A percentile compares a stretch with the other conserved stretches of the same genome.
phyloP scores from a whole-genome alignment of 2,113 vertebrate species.

The Scomber japonicus region DNA sequence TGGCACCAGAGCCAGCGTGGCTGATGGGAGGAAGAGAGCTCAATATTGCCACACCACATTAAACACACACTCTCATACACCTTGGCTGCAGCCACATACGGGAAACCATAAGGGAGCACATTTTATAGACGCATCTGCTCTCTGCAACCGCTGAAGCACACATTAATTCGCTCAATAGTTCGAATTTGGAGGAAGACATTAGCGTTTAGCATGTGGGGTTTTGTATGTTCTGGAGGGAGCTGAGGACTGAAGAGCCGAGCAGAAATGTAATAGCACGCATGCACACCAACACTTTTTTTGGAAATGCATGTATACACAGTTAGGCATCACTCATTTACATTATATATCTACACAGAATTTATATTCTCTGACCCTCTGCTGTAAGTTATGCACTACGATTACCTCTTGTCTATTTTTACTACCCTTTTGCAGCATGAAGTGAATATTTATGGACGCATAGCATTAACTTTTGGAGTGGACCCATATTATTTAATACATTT shows the following conservation, averaged over 20 bases:
- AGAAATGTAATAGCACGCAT: neutral
- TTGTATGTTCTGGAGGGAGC: slow-evolving; percentile 26
- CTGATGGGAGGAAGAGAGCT: slow-evolving; percentile 51
- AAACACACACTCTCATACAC: slow-evolving; percentile 69
- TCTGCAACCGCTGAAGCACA: slow-evolving; percentile 56
- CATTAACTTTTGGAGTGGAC: slow-evolving; percentile 57
- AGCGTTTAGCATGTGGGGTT: slow-evolving; percentile 47
- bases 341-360: neutral
- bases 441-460: slow-evolving; percentile 63
- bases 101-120: slow-evolving; percentile 68
- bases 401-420: neutral
- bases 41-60: slow-evolving; percentile 78
- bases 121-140: slow-evolving; percentile 80
- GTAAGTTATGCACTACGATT: slow-evolving; percentile 6
- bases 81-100: slow-evolving; percentile 58
- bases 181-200: slow-evolving; percentile 49
- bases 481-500: slow-evolving; percentile 50
- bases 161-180: slow-evolving; percentile 45
- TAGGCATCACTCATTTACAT: neutral
- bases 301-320: neutral
- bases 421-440: neutral
- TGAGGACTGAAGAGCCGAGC: slow-evolving; percentile 8
- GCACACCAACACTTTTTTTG: neutral
- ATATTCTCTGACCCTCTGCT: slow-evolving; percentile 20
- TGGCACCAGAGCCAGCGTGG: slow-evolving; percentile 42